Percentiles rank a stretch among this genome's conserved stretches.
These are phyloP conservation scores for Cecidostiba fungosa DNA, from an alignment of 2,888 invertebrate species.

Conservation along the genomic window DNA sequence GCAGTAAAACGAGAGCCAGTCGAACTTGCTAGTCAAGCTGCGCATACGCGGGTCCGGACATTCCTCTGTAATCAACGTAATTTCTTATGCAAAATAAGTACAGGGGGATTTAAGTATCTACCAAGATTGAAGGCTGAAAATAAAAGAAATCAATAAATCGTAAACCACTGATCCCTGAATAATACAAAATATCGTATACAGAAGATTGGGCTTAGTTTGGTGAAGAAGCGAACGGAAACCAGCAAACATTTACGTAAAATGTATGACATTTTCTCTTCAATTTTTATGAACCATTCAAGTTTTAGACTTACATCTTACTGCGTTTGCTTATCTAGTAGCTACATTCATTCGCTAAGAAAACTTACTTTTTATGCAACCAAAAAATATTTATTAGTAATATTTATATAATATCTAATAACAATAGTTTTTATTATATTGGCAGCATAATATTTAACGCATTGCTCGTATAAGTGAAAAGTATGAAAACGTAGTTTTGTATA, in stretches of 20 bases:
- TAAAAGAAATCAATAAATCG: not conserved
- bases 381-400: not conserved
- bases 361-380: not conserved
- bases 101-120: not conserved
- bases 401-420: too few species aligned
- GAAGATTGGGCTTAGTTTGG: not conserved
- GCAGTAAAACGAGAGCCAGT: not conserved
- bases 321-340: not conserved
- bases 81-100: conserved; percentile 2
- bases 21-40: not conserved
- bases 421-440: too few species aligned
- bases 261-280: not conserved
- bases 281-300: not conserved
- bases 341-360: not conserved
- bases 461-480: not conserved
- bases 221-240: not conserved
- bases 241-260: not conserved
- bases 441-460: not conserved
- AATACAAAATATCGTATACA: not conserved
- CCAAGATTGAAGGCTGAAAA: not conserved
- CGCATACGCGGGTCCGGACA: not conserved
- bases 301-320: too few species aligned
- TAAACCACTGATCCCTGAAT: not conserved
- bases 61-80: conserved; percentile 23
- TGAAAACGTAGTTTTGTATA: not conserved